Evolutionary conservation across 2,888 invertebrate species (phyloP), one percentile per base, ranked within the genome.

Genomic region (Agonum fuliginosum): DNA sequence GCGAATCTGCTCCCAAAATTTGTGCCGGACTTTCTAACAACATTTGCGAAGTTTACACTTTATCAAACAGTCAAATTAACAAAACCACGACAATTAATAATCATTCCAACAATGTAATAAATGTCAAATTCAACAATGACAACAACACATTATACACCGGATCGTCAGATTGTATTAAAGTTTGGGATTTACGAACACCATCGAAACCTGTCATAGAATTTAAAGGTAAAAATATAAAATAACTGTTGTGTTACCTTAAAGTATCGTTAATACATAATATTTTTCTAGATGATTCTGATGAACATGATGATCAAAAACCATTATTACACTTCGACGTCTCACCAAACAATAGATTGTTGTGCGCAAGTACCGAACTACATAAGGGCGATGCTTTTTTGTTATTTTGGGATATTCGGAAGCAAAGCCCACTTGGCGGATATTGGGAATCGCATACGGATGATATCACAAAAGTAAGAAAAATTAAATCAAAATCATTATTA

Each of bases 361-460:
- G 93, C 83, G 93, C 92, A 0, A 96, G 96, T 70, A 94, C 94
- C 0, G 92, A 93, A 83, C 85, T 93, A 20, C 87, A 91, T 48
- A 89, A 91, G 73, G 90, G 91, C 19, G 94, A 95, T 83, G 91
- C 93, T 0, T 95, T 90, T 84, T 87, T 96, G 12, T 86, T 95
- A 78, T 96, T 96, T 87, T 96, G 94, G 92, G 96, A 96, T 87
- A 87, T 92, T 19, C 88, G 95, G 79, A 88, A 88, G 78, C 83
- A 87, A 0, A 88, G 89, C 78, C 87, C 93, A 8, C 86, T 95
- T 1, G 96, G 96, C 0, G 93, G 93, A 0, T 97, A 96, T 84
- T 94, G 93, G 92, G 93, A 96, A 82, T 92, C 94, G 3, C 96
- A 96, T 84, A 91, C 91, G 75, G 94, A 95, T 85, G 95, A 96